Conservation (phyloP, 2,113 vertebrate species). For the Xiphias gladius region DNA sequence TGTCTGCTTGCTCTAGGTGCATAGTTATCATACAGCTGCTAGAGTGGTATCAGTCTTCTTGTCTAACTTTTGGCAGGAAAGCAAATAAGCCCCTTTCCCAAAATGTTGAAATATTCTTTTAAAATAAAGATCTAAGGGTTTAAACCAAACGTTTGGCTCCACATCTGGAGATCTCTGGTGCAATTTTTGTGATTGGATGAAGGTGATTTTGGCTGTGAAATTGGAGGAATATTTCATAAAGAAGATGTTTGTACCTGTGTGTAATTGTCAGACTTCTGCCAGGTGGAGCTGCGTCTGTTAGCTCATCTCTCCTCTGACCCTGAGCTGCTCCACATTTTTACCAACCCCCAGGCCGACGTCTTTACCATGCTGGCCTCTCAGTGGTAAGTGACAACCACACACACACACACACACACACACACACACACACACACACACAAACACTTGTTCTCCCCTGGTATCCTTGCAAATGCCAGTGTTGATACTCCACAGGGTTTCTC, state of each 20-base stretch:
- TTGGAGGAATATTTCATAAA: background rate
- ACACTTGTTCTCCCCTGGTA: slow-evolving; percentile 10
- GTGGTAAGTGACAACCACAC: slow-evolving; percentile 83
- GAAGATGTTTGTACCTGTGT: slow-evolving; percentile 23
- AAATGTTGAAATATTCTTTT: too few relatives aligned
- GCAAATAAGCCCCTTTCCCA: too few relatives aligned
- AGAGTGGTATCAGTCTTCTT: too few relatives aligned
- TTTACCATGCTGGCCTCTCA: slow-evolving; percentile 91
- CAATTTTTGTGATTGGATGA: background rate
- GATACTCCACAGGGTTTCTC: slow-evolving; percentile 32
- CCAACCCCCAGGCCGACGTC: slow-evolving; percentile 87
- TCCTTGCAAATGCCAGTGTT: slow-evolving; percentile 52
- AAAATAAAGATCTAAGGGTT: too few relatives aligned
- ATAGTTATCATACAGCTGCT: too few relatives aligned
- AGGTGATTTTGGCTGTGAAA: background rate
- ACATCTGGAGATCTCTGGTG: too few relatives aligned
- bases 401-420: slow-evolving; percentile 19
- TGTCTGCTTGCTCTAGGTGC: too few relatives aligned
- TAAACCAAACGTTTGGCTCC: too few relatives aligned
- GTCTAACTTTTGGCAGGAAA: too few relatives aligned
- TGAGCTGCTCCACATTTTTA: slow-evolving; percentile 90
- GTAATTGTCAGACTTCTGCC: slow-evolving; percentile 89
- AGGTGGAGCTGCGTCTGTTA: slow-evolving; percentile 93
- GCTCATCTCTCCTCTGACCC: slow-evolving; percentile 94
- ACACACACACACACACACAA: slow-evolving; percentile 23